Conservation (phyloP, 2,797 vertebrate species). For the Podarcis lilfordi region DNA sequence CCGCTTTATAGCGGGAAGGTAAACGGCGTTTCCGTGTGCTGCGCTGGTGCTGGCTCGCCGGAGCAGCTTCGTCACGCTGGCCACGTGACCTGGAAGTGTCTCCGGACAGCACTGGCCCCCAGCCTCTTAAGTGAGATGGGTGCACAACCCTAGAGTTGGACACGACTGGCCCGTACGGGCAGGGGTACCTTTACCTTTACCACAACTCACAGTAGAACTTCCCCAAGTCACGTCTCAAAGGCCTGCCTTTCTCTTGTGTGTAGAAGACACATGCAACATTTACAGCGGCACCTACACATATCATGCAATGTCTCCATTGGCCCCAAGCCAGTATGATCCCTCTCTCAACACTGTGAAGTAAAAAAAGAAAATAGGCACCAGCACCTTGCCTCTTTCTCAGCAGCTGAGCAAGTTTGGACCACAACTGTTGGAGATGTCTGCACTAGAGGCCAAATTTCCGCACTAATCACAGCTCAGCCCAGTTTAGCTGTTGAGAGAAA, state of each 20-base stretch:
- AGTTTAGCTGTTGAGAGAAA: not conserved
- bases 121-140: too few species aligned
- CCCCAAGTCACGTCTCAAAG: not conserved
- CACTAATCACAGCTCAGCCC: not conserved
- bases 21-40: too few species aligned
- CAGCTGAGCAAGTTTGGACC: not conserved
- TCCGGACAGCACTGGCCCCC: too few species aligned
- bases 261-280: not conserved
- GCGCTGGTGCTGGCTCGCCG: too few species aligned
- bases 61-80: too few species aligned
- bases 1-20: too few species aligned
- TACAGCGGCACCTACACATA: not conserved
- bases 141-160: too few species aligned
- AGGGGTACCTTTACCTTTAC: too few species aligned
- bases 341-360: not conserved
- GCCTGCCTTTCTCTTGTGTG: not conserved
- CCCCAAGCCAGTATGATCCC: not conserved
- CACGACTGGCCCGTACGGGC: too few species aligned
- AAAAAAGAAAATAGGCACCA: not conserved
- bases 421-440: not conserved
- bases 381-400: conserved; percentile 40
- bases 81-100: too few species aligned
- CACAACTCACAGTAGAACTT: not conserved
- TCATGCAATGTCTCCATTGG: not conserved
- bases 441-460: not conserved